Evolutionary conservation across 2,113 vertebrate species (phyloP), one percentile per base, ranked within the genome.

Genomic region (Etheostoma cragini): DNA sequence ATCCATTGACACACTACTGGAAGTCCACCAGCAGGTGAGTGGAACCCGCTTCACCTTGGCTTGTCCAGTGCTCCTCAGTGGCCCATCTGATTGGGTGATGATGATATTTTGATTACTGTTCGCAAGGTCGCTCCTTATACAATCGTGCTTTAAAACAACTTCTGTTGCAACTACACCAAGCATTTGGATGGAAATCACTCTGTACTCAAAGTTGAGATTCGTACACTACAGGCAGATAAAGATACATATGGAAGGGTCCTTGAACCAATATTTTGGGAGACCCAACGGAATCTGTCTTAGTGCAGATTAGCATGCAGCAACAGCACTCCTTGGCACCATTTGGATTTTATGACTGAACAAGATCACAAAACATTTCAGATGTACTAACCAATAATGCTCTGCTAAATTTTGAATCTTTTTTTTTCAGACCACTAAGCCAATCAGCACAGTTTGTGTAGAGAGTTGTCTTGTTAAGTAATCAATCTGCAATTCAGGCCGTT

Each of bases 301-400:
- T 94, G 94, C 93, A 94, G 93, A 89, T 91, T 88, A 93, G 94
- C 95, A 95, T 95, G 95, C 95, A 95, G 93, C 93, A 90, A 90
- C 85, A 93, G 91, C 89, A 84, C 91, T 92, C 91, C 89, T 92
- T 94, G 93, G 94, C 90, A 94, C 93, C 87, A 87, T 89, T 89
- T 87, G 68, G 82, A 92, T 90, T 87, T 89, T 86, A 84, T 80
- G 87, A 91, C 89, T 88, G 76, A 89, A 94, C 88, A 80, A 89
- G 87, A 87, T 81, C 77, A 86, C 89, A 81, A 89, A 86, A 90
- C 72, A 75, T 80, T 92, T 89, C 85, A 78, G 88, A 90, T 81
- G 73, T 72, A 89, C 81, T 64, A 88, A 91, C 76, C 73, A 42
- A 91, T 85, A 87, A 92, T 88, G 85, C 87, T 89, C 81, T 87